These are phyloP conservation scores for Isaurus tuberculatus DNA, from an alignment of 92 coral and sea anemone genomes.

Conservation along the genomic window DNA sequence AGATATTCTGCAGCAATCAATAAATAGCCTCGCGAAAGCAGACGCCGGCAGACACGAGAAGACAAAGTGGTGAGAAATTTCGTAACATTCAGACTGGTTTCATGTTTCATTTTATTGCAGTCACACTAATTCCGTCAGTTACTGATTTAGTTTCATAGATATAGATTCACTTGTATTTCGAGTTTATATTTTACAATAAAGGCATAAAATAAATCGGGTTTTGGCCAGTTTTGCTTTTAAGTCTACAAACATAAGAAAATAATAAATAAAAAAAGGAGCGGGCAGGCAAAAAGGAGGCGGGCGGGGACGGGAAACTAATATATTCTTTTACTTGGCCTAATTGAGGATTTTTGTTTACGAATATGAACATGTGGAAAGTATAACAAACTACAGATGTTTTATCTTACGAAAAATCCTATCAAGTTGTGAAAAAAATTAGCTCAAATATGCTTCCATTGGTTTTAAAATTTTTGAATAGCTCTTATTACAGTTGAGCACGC, in stretches of 20 bases:
- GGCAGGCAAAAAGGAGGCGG: conserved; percentile 5
- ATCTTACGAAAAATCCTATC: no score
- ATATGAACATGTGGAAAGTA: no score
- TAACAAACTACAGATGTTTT: no score
- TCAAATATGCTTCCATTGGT: no score
- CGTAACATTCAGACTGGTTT: conserved; percentile 10
- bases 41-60: conserved; percentile 23
- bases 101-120: conserved; percentile 24
- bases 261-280: conserved; percentile 10
- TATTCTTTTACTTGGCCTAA: conserved; percentile 1
- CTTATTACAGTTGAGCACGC: no score
- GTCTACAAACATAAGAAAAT: conserved; percentile 13
- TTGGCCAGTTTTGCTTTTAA: conserved; percentile 13
- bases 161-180: conserved; percentile 25
- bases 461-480: no score
- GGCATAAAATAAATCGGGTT: conserved; percentile 16
- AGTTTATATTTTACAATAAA: conserved; percentile 19
- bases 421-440: no score
- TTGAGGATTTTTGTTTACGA: no score
- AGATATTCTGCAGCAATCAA: conserved; percentile 10
- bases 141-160: conserved; percentile 28
- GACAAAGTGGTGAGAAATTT: conserved; percentile 25
- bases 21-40: conserved; percentile 21
- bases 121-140: conserved; percentile 20
- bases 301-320: conserved; percentile 7